phyloP scores from a whole-genome alignment of 1,140 invertebrate genomes.

The Camponotus floridanus region DNA sequence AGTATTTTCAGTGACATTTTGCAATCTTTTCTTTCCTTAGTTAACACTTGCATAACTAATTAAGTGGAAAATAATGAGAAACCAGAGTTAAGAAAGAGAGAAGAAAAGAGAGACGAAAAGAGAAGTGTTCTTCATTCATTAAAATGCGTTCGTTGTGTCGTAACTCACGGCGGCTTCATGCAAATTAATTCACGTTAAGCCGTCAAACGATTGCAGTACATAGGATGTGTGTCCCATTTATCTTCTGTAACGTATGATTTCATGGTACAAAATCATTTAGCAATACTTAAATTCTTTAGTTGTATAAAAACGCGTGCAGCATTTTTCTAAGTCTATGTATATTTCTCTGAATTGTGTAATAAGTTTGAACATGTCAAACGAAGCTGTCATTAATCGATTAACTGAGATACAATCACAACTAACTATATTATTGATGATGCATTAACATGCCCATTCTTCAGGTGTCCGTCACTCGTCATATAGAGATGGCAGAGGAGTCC shows the following conservation, averaged over 20 bases:
- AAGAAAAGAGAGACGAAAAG: neutral
- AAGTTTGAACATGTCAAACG: neutral
- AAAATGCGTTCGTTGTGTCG: conserved; percentile 1
- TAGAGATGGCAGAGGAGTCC: conserved; percentile 93
- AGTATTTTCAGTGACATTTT: conserved; percentile 83
- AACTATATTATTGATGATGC: conserved; percentile 30
- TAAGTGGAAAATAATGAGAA: conserved; percentile 28
- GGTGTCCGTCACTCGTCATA: conserved; percentile 95
- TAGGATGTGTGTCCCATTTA: conserved; percentile 4
- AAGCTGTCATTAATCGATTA: neutral
- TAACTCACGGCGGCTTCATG: neutral
- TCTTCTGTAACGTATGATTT: neutral
- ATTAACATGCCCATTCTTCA: conserved; percentile 76
- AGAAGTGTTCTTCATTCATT: conserved; percentile 20
- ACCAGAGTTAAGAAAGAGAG: neutral
- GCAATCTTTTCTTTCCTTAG: neutral
- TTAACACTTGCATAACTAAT: neutral
- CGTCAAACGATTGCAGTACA: conserved; percentile 13
- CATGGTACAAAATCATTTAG: neutral
- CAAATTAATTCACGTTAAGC: neutral
- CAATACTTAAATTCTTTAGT: neutral
- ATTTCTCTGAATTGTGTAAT: neutral
- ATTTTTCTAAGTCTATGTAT: neutral
- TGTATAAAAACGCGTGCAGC: neutral
- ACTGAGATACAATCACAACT: neutral